Base-by-base conservation (phyloP, 1,140 invertebrate species). In the Drosophila repletoides region DNA sequence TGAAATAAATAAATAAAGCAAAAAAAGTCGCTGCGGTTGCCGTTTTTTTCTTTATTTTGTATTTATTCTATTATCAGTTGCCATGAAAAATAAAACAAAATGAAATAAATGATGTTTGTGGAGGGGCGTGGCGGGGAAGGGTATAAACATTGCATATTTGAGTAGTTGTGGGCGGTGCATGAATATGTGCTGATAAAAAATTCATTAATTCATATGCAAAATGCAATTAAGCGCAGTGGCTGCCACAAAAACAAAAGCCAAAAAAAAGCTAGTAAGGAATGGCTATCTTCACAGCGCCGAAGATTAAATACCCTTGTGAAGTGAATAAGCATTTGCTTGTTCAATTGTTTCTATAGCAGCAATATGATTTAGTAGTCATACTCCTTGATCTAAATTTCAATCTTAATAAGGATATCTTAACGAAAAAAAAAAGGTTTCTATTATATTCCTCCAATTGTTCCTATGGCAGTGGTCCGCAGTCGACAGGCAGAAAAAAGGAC, bases 181-280 rank as follows among this genome's bases (percentile, higher is more conserved):
- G 76, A 52, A 72, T 45, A 29, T 67, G 60, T 41, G 49, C 81
- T 76, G 80, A 86, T 86, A 86, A 86, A 86, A 86, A 87, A 86
- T 86, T 76, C 81, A 86, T 86, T 86, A 86, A 86, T 86, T 86
- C 80, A 87, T 87, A 87, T 86, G 58, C 81, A 86, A 87, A 86
- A 86, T 86, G 80, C 80, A 86, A 86, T 86, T 86, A 86, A 86
- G 81, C 81, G 76, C 80, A 86, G 80, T 76, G 80, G 67, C 67
- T 74, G 70, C 77, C 73, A 79, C 74, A 76, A 73, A 61, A 81
- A 68, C 60, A 75, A 72, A 34, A 41, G 45, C 64, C 55, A 66
- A 72, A 63, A 63, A 55, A 55, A 73, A 61, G 51, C 61, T 73
- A 67, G 49, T 61, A 53, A 41, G 15, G n/a, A 38, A 4, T n/a